Base-by-base conservation (phyloP, 2,113 vertebrate genomes). In the Speoplatyrhinus poulsoni region DNA sequence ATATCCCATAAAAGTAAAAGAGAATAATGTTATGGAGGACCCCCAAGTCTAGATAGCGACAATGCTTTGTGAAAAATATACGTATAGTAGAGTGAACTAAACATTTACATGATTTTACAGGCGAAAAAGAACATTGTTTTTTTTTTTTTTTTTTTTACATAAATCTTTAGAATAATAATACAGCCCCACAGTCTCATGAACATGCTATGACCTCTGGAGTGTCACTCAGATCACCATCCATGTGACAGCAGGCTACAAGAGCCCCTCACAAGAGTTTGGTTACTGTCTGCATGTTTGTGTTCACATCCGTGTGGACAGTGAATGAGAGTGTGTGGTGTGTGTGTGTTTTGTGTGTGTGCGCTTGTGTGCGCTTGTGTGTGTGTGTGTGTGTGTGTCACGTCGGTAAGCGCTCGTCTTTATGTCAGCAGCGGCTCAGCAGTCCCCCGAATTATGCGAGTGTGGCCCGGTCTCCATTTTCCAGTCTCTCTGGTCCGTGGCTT, bases 401-500 rank as follows among this genome's bases (percentile, higher is more conserved):
- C 48, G 52, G 19, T 49, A 17, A 26, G 46, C 53, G 32, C 62
- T 55, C 60, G 46, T 69, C 62, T 7, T 47, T 19, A 5, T 15
- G 60, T 12, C 59, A 49, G 0, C 10, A 46, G 49, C 8, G 69
- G 55, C 70, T 91, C 76, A 87, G 60, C 87, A 89, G 80, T 91
- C 88, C 48, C 80, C 86, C 0, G 90, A 89, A 67, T 90, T 89
- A 60, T 89, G 89, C 63, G 90, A 91, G 41, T 91, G 87, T 60
- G 88, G 81, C 76, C 87, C 88, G 54, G 90, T 88, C 70, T 91
- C 90, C 85, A 91, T 73, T 82, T 96, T 89, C 96, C 96, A 9
- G 95, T 96, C 47, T 94, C 96, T 95, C 96, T 97, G 3, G 94
- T 95, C 46, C 89, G 94, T 0, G 93, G 94, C 84, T 87, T 94